Conservation (phyloP, 2,888 invertebrate species). For the Dioctria linearis region DNA sequence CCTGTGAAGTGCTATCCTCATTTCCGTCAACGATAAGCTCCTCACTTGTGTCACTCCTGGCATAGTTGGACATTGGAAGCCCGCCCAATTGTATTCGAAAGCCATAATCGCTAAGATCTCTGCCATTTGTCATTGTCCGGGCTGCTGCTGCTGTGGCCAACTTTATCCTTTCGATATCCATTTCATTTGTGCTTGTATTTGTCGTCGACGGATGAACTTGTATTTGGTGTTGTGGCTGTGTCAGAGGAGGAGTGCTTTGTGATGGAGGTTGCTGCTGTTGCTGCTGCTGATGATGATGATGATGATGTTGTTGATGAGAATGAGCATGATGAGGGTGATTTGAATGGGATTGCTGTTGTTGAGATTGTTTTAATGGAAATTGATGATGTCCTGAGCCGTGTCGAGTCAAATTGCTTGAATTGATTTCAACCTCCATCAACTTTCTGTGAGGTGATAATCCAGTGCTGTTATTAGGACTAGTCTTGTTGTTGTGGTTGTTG, state of each 20-base stretch:
- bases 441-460: conserved; percentile 63
- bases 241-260: conserved; percentile 48
- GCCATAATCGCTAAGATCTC: conserved; percentile 70
- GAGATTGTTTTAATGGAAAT: conserved; percentile 59
- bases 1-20: conserved; percentile 70
- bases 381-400: conserved; percentile 56
- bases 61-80: conserved; percentile 69
- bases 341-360: conserved; percentile 49
- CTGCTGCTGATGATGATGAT: conserved; percentile 57
- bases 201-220: conserved; percentile 46
- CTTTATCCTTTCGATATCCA: conserved; percentile 70
- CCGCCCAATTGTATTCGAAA: conserved; percentile 72
- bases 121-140: conserved; percentile 60
- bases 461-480: conserved; percentile 61
- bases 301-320: conserved; percentile 4
- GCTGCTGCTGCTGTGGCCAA: conserved; percentile 66
- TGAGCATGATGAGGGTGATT: conserved; percentile 57
- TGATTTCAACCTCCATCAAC: conserved; percentile 63
- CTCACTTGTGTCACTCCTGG: conserved; percentile 71
- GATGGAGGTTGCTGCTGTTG: background rate
- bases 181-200: conserved; percentile 62
- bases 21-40: conserved; percentile 71
- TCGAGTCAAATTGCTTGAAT: conserved; percentile 59
- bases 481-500: conserved; percentile 58
- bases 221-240: conserved; percentile 57